Evolutionary conservation across 1,140 invertebrate genomes (phyloP), one percentile per base, ranked within the genome.

Genomic region (Leguminivora glycinivorella): DNA sequence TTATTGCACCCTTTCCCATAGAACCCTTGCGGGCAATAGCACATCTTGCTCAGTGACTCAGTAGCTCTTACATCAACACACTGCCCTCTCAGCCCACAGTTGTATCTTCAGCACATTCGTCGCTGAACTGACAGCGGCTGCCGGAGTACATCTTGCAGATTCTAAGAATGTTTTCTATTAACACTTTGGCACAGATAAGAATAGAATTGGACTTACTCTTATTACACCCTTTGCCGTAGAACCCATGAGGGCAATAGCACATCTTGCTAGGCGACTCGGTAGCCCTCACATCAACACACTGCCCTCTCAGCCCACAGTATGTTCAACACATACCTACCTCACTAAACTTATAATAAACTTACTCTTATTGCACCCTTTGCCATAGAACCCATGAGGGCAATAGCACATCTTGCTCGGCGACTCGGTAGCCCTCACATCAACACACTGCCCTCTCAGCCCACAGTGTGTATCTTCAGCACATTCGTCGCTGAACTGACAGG

Each of bases 201-300:
- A 29, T 29, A 29, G 2, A 29, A 29, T 29, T 29, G n/a, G n/a
- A 93, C 94, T 94, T 83, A 96, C 96, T 93, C 92, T 96, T 96
- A 72, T 93, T 95, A 80, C 96, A 97, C 7, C 94, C 94, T 3
- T 94, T 93, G 7, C 96, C 96, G 83, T 96, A 97, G 94, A 96
- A 98, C 12, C 97, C 97, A 24, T 94, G 92, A 73, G 96, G 94
- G 84, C 98, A 99, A 87, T 97, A 99, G 86, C 98, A 99, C 78
- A 97, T 95, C 75, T 94, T 95, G 25, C 94, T 94, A 0, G 98
- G 97, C 25, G 96, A 93, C 7, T 95, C 95, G 0, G 96, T 97
- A 0, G 96, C 94, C 38, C 95, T 93, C 12, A 96, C 92, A 84
- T 97, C 95, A 14, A 97, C 92, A 84, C 98, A 98, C 73, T 95